phyloP scores from a whole-genome alignment of 2,797 vertebrate genomes.

The Anabacerthia variegaticeps region DNA sequence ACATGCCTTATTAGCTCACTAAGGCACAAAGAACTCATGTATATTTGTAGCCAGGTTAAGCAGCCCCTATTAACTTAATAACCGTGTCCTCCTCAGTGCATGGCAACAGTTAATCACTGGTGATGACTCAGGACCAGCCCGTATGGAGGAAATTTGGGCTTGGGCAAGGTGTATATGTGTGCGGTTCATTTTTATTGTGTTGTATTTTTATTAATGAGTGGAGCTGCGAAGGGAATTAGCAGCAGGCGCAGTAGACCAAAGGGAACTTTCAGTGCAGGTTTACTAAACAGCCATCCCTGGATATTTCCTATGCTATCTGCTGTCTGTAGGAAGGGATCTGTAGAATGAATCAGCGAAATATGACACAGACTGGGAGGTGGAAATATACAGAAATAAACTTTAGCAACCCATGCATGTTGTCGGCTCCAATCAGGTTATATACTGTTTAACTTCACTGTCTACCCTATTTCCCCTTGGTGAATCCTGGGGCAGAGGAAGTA shows the following conservation, averaged over 20 bases:
- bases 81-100: slow-evolving; percentile 18
- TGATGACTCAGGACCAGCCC: slow-evolving; percentile 29
- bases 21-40: slow-evolving; percentile 54
- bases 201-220: neutral
- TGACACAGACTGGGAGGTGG: neutral
- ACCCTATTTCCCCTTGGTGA: neutral
- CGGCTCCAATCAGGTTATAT: neutral
- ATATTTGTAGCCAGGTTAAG: slow-evolving; percentile 64
- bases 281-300: neutral
- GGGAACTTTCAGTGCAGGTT: neutral
- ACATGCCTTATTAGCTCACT: slow-evolving; percentile 67
- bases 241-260: neutral
- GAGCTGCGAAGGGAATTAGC: slow-evolving; percentile 20
- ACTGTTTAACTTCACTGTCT: neutral
- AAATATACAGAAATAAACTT: neutral
- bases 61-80: slow-evolving; percentile 60
- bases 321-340: neutral
- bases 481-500: neutral
- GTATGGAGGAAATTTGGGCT: neutral
- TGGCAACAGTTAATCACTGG: slow-evolving; percentile 44
- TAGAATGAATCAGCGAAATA: neutral
- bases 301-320: neutral
- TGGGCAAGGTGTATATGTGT: neutral
- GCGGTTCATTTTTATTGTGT: neutral
- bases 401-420: neutral